Evolutionary conservation across 2,797 vertebrate genomes (phyloP), one percentile per base, ranked within the genome.

Genomic region (Simalia tracyae): DNA sequence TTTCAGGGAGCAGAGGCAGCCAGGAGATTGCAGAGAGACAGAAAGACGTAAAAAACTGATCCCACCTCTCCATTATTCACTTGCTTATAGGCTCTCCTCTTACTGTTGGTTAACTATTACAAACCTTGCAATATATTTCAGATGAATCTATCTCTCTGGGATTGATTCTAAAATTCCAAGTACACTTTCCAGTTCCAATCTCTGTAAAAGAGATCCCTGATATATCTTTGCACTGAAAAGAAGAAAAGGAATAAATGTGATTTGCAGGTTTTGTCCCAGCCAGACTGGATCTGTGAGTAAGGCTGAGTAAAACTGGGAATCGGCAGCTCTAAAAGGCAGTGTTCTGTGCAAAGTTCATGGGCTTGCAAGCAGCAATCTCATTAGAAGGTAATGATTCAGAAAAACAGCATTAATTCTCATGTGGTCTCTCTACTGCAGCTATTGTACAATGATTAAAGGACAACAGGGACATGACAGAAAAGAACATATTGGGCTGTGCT

Each of bases 401-500:
- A 93, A 84, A 50, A 93, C 90, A 93, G 93, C 63, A 92, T 90
- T 72, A 89, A 93, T 91, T 91, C 92, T 92, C 42, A 90, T 92
- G n/a, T 36, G 92, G 86, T 0, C 46, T 61, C 57, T 81, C 19
- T 89, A 94, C 28, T 81, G 60, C 42, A 84, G 88, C 17, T 86
- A 14, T 61, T 94, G n/a, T 90, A 24, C 86, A 88, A 93, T 93
- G 31, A 68, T 89, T 91, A 91, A 92, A 89, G 90, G 81, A 89
- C 90, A 93, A 63, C 31, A 88, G 36, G 28, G 56, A 28, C 86
- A 85, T 86, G 87, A 90, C 28, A 42, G 84, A 68, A 54, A 72
- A 28, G 46, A 24, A 91, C 72, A 90, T 0, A 11, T 31, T 5
- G 11, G 93, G 2, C 5, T 85, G 89, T 31, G 89, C 2, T 42